Conservation (phyloP, 2,113 vertebrate species). For the Lepidiolamprologus cunningtoni region DNA sequence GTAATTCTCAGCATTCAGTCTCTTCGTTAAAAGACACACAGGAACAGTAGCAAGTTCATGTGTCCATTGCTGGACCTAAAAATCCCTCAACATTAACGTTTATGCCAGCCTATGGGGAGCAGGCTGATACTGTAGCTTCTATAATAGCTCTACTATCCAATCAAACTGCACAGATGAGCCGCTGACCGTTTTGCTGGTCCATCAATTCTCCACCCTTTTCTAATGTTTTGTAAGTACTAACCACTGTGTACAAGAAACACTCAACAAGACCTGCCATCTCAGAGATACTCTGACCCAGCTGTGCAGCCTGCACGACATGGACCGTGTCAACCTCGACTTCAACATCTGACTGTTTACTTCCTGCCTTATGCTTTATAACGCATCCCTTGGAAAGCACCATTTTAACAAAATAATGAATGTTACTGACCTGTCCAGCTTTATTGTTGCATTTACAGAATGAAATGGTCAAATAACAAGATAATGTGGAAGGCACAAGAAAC, state of each 20-base stretch:
- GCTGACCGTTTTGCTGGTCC: background rate
- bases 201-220: background rate
- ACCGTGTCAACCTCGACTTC: rapidly evolving
- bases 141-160: background rate
- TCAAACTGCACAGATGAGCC: background rate
- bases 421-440: rapidly evolving
- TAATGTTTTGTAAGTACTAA: background rate
- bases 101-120: background rate
- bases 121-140: background rate
- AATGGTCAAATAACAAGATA: background rate
- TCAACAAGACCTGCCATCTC: background rate
- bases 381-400: background rate
- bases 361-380: rapidly evolving
- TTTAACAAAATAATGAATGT: background rate
- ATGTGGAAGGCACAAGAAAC: background rate
- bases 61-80: background rate
- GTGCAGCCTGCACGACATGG: background rate
- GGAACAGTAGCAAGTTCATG: rapidly evolving
- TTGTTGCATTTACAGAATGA: background rate
- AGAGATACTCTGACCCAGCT: background rate
- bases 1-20: background rate
- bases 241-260: background rate
- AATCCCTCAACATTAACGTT: background rate
- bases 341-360: background rate
- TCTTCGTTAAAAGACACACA: background rate